Evolutionary conservation across 2,113 vertebrate genomes (phyloP), one percentile per base, ranked within the genome.

Genomic region (Xyliphius kryptos): DNA sequence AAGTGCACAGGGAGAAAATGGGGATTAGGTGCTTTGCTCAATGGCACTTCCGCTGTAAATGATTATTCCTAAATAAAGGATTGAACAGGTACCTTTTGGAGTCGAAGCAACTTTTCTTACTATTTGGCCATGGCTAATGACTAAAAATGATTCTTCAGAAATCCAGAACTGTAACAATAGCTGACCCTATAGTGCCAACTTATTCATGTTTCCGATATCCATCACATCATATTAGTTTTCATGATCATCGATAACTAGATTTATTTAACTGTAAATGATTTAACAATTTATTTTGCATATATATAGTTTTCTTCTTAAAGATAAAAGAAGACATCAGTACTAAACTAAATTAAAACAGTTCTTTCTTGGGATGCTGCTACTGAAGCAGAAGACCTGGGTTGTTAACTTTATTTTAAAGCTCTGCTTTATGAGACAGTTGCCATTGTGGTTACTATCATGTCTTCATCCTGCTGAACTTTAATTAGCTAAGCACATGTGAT

Each of bases 401-500:
- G 20, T 37, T 38, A 49, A 36, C 36, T 40, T 38, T 40, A 11
- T 14, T 51, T 60, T 36, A 48, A 37, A 36, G 38, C n/a, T 20
- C 46, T 37, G 15, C 58, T 49, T 37, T 50, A 41, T 3, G n/a
- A n/a, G 8, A 3, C 40, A 32, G 11, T 13, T 17, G 10, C 9
- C 38, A 54, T 7, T 54, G 40, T 17, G 38, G 49, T 63, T 50
- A 17, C 11, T 17, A 55, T 46, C 22, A 47, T 3, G 20, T 14
- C 20, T 64, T 47, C 13, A 19, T 55, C 16, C 54, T 17, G 4
- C 52, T 47, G 8, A 47, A 17, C 8, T 20, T 64, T 55, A 56
- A 64, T 55, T 40, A 64, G 38, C 21, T 5, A 54, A 54, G 50
- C 21, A 43, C 15, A 32, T n/a, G 16, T n/a, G 15, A 38, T 14